Base-by-base conservation (phyloP, 2,113 vertebrate species). In the Petaurus breviceps region DNA sequence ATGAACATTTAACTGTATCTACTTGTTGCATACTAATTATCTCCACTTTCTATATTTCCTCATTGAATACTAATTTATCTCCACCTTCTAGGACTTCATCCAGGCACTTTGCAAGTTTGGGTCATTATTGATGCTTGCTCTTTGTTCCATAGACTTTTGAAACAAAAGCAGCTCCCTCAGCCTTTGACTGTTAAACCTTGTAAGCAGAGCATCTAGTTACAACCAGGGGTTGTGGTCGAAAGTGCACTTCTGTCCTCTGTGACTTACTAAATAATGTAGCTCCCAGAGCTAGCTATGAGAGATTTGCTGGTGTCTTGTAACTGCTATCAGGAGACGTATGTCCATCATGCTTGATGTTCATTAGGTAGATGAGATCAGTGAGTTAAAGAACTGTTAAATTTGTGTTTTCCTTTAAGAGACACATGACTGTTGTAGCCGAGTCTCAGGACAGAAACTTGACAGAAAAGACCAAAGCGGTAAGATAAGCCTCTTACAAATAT, bases 261-360 rank as follows among this genome's bases (percentile, higher is more conserved):
- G 98, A 98, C 98, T 97, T 98, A 98, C 98, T 99, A 99, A 99
- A 99, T 99, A 99, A 99, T 99, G 99, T 99, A 99, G 99, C 96
- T 98, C 95, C 98, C 97, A 98, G 98, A 99, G 98, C 98, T 98
- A 98, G 98, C 98, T 95, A 2, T 97, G 97, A 98, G 98, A 98
- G 99, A 99, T 99, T 99, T 84, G 68, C 68, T 98, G 97, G 98
- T 99, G 98, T 99, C 99, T 98, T 96, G 96, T 98, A 98, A 97
- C 98, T 95, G 96, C 98, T 99, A 97, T 97, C 98, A 98, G 57
- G 94, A 46, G 96, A 98, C 95, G 96, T 98, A 97, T 95, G 98
- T 98, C 98, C 97, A 98, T 98, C 96, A 98, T 98, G 98, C 98
- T 97, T 97, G 98, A 97, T 91, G 95, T 98, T 99, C 98, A 98